phyloP scores from a whole-genome alignment of 2,113 vertebrate species.

The Amazona guildingii region DNA sequence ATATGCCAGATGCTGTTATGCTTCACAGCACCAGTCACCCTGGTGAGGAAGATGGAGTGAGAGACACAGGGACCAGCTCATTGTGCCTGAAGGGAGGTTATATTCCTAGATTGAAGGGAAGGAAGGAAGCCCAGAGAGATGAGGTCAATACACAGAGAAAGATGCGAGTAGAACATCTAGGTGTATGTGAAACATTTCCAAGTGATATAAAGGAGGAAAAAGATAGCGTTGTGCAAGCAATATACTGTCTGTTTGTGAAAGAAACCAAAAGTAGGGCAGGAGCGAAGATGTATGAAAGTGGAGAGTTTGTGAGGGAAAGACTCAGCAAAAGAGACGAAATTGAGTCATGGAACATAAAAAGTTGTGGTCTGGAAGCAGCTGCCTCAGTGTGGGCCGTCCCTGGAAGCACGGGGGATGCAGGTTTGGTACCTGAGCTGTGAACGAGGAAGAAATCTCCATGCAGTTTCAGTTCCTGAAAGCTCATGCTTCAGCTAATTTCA shows the following conservation, averaged over 20 bases:
- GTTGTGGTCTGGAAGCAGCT: not conserved
- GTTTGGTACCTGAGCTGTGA: not conserved
- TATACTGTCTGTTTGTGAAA: not conserved
- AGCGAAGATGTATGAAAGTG: not conserved
- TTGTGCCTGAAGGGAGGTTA: not conserved
- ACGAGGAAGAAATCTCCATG: not conserved
- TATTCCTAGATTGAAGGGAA: fast-evolving
- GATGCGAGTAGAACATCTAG: not conserved
- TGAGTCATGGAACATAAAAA: fast-evolving
- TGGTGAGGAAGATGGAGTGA: not conserved
- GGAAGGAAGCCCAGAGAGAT: not conserved
- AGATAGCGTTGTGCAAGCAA: fast-evolving
- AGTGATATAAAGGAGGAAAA: not conserved
- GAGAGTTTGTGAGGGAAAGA: not conserved
- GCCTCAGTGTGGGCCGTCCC: not conserved
- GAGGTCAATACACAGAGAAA: not conserved
- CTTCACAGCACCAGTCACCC: not conserved
- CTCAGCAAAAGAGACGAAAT: not conserved
- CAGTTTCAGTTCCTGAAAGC: not conserved
- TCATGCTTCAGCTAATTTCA: not conserved
- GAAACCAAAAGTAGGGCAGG: not conserved
- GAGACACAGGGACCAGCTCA: not conserved
- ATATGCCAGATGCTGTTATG: fast-evolving
- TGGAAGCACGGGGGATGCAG: not conserved
- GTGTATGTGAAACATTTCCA: not conserved